Evolutionary conservation across 2,113 vertebrate species (phyloP), one percentile per base, ranked within the genome.

Genomic region (Australoheros scitulus): DNA sequence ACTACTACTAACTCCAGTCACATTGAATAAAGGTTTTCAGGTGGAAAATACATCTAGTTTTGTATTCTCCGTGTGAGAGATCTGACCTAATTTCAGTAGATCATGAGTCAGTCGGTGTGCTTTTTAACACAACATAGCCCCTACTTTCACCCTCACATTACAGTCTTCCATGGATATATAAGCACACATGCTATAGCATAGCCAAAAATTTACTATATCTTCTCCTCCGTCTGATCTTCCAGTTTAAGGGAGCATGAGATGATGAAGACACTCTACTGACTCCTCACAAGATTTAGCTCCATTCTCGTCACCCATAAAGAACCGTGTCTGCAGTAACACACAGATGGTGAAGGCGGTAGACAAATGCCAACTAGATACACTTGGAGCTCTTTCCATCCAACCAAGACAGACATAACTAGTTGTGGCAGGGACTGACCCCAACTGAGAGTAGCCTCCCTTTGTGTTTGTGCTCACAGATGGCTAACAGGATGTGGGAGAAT

Each of bases 401-500:
- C 61, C 68, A 59, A 76, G 86, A 61, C 74, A 59, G 60, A 24
- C 80, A 55, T 76, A 81, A 87, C 65, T 29, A 41, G 26, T 34
- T 20, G 41, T 85, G 72, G 77, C 84, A 88, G 72, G 50, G 36
- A 61, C 38, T 55, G 75, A 78, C 79, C 81, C 77, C 14, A 41
- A 58, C 81, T 24, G 38, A 84, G 60, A 68, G 43, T 63, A 55
- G 17, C 52, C 78, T 72, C 29, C 47, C 64, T 8, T n/a, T 78
- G 60, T 80, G 59, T 81, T 56, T 36, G 57, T 65, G 77, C 63
- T 76, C 76, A 26, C 68, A 87, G 78, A 76, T 22, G 43, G 75
- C 61, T 80, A 88, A 84, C 56, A 80, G 78, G 60, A 77, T 84
- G 74, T 56, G 17, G 65, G 77, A 41, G 56, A 82, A 58, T 85